Base-by-base conservation (phyloP, 2,797 vertebrate species). In the Parambassis ranga region DNA sequence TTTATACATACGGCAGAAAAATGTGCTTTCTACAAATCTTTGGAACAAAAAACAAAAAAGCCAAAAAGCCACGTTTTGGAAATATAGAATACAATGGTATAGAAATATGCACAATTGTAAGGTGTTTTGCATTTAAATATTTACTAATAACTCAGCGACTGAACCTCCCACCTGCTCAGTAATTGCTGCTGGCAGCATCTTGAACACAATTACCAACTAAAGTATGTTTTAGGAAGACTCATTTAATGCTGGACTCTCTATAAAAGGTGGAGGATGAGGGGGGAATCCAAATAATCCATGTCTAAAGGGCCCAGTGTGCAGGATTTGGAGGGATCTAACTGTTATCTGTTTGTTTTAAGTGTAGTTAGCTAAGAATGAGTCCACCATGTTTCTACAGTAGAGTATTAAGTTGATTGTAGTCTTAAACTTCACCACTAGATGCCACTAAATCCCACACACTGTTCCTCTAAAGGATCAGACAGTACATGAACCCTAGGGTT, bases 21-120 rank as follows among this genome's bases (percentile, higher is more conserved):
- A 91, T 91, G 90, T 91, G 90, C 91, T 91, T 87, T 89, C 90
- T 91, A 92, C 85, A 90, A 90, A 90, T 93, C 92, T 92, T 92
- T 93, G 92, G 92, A 92, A 92, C 89, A 79, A 90, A 89, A 84
- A 88, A n/a, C n/a, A n/a, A 77, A 83, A 81, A 90, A 88, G 65
- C 64, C 73, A 77, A 84, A 87, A 79, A 90, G 85, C 90, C 75
- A 90, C 88, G 56, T 84, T 77, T 86, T 82, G 79, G 82, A 92
- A 90, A 90, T 84, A 84, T 77, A 86, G 86, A 85, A 71, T 88
- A 89, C 80, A 90, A 89, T 67, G 32, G 84, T 86, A 89, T 83
- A 91, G 86, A 91, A 85, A 90, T 89, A 87, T 89, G 84, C 86
- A 92, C 89, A 90, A 90, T 87, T 91, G 76, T 89, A 81, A 85